A percentile compares a stretch with the other conserved stretches of the same genome.
Evolutionary conservation across 2,113 vertebrate species (phyloP).

Genomic region (Loxodonta africana): DNA sequence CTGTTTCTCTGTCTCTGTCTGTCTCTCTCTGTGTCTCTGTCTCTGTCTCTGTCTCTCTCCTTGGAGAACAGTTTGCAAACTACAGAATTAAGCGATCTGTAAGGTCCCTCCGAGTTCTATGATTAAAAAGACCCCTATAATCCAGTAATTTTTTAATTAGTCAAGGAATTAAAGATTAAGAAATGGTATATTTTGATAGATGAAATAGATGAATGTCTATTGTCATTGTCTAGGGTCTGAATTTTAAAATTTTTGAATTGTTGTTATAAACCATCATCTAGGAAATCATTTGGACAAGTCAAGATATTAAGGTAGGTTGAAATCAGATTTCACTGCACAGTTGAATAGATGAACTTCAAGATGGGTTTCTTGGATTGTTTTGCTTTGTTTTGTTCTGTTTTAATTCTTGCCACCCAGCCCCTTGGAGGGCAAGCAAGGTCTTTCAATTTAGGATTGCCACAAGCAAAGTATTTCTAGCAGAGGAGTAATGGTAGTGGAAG

Average conservation of each 20-base stretch:
- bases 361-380: neutral
- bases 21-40: neutral
- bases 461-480: neutral
- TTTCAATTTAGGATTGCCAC: neutral
- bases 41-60: neutral
- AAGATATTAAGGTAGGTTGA: slow-evolving; percentile 22
- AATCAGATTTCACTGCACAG: slow-evolving; percentile 36
- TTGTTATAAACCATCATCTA: slow-evolving; percentile 17
- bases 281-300: neutral
- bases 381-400: neutral
- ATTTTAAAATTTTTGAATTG: slow-evolving; percentile 18
- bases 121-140: slow-evolving; percentile 5
- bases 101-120: neutral
- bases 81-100: neutral
- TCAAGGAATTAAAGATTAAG: neutral
- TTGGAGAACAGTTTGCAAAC: neutral
- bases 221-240: neutral
- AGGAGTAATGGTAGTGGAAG: neutral
- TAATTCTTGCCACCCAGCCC: neutral
- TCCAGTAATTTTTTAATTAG: neutral
- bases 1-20: neutral
- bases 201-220: neutral
- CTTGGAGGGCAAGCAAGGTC: neutral
- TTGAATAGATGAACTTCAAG: slow-evolving; percentile 48
- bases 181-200: neutral